Evolutionary conservation across 2,797 vertebrate genomes (phyloP), one percentile per base, ranked within the genome.

Genomic region (Otolemur crassicaudatus): DNA sequence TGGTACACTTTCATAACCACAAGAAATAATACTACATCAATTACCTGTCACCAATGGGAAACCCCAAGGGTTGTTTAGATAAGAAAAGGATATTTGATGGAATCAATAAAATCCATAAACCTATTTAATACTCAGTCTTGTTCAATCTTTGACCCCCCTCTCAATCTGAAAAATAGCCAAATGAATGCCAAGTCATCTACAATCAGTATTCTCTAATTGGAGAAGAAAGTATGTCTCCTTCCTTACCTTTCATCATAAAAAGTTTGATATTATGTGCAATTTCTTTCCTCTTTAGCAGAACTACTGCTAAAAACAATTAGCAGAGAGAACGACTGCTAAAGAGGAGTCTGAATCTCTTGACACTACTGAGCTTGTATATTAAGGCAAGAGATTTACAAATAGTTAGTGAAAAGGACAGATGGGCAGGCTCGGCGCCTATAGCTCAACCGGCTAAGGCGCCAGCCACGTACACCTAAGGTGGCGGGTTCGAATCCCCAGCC

Each of bases 341-440:
- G 49, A 53, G 14, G 49, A 53, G 49, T 81, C 46, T 58, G 17
- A 87, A 7, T 63, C 17, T 77, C 27, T 49, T 63, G 49, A 67
- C 11, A 46, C 3, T 53, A 58, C 7, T 46, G 31, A 87, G 7
- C 83, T 81, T 83, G 27, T 85, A 3, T n/a, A 56, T 65, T 94
- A 81, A 90, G 69, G 13, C 31, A 83, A 82, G 91, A 90, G 7
- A 86, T 83, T 90, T 94, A 49, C 19, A 88, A 69, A 27, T 67
- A 25, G 20, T 61, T 91, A 81, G 25, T 75, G 72, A 58, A 79
- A 84, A 79, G 49, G 75, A 77, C 22, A 73, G 77, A 77, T 31
- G 14, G 4, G 49, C n/a, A 19, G 34, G 34, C 34, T 37, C 34
- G 34, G 34, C 34, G 34, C 34, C 34, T 37, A 37, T 37, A 37